Evolutionary conservation across 2,113 vertebrate species (phyloP).

Genomic region (Dryoscopus gambensis): DNA sequence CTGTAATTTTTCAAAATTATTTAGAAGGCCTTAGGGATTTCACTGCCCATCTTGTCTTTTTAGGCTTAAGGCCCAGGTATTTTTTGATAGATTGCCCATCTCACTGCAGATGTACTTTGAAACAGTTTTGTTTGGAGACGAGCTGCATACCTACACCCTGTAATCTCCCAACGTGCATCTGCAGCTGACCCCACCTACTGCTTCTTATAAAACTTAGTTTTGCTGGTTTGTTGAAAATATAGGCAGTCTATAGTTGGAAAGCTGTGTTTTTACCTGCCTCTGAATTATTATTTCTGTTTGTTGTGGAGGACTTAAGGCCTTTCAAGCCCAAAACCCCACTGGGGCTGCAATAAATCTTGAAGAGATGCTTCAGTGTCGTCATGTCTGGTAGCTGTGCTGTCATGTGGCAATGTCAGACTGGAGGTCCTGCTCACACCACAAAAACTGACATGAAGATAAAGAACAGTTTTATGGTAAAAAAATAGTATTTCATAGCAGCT

Average conservation of each 20-base stretch:
- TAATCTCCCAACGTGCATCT: not conserved
- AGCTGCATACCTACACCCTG: not conserved
- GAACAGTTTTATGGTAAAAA: not conserved
- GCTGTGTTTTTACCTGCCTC: not conserved
- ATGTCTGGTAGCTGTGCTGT: not conserved
- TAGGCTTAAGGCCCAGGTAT: conserved; percentile 13
- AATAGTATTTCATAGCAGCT: not conserved
- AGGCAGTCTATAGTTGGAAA: not conserved
- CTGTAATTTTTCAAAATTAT: conserved; percentile 24
- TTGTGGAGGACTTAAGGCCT: not conserved
- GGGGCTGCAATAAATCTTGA: not conserved
- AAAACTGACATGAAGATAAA: not conserved
- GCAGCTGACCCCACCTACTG: not conserved
- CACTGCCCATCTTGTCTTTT: conserved; percentile 22
- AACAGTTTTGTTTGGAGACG: conserved; percentile 24
- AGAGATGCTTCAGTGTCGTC: not conserved
- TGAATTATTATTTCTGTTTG: not conserved
- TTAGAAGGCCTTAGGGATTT: not conserved
- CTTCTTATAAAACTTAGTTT: not conserved
- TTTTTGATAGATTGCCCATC: not conserved
- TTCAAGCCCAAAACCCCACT: not conserved
- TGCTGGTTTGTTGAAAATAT: not conserved
- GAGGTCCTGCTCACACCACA: not conserved
- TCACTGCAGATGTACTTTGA: not conserved
- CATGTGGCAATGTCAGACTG: not conserved